Conservation (phyloP, 2,113 vertebrate genomes). For the Chamaea fasciata region DNA sequence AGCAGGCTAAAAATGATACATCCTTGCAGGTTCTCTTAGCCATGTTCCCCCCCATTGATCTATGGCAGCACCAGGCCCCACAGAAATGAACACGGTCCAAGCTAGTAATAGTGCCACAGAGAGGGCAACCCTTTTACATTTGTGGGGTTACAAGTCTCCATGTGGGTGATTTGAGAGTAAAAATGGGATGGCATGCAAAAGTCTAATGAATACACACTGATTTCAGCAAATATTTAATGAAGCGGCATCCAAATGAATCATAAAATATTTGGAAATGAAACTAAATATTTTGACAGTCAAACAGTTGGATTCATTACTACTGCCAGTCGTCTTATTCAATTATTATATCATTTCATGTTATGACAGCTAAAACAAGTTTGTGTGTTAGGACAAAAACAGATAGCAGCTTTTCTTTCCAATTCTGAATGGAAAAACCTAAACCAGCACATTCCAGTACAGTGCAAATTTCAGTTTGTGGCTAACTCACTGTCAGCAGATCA, state of each 20-base stretch:
- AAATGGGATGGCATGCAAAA: background rate
- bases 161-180: background rate
- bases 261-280: background rate
- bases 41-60: accelerated
- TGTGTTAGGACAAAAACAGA: background rate
- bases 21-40: background rate
- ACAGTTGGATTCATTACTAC: background rate
- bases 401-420: background rate
- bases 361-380: background rate
- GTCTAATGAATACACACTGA: background rate
- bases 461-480: background rate
- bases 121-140: accelerated
- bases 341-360: background rate
- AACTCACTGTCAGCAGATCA: background rate
- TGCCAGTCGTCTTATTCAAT: background rate
- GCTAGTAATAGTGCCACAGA: accelerated
- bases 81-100: background rate
- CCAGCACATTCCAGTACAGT: background rate
- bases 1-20: background rate
- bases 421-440: background rate
- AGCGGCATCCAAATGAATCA: background rate
- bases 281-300: conserved; percentile 22
- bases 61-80: background rate
- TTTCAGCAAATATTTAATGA: background rate
- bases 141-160: background rate